These are phyloP conservation scores for Haemorhous mexicanus DNA, from an alignment of 2,113 vertebrate species.

Conservation along the genomic window DNA sequence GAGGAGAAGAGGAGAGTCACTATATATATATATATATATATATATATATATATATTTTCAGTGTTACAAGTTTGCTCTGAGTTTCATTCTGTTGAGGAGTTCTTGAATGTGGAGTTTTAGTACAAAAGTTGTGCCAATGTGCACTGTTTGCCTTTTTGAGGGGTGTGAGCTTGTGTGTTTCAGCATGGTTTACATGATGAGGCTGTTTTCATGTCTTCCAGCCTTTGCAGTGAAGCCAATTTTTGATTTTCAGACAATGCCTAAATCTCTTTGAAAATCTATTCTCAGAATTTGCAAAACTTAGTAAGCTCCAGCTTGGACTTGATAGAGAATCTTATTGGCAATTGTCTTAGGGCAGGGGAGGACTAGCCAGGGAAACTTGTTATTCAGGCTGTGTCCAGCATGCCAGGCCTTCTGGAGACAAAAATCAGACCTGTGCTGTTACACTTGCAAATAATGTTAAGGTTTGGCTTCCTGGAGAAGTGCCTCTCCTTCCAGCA, in stretches of 20 bases:
- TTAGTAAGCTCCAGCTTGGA: not conserved
- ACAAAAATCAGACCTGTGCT: not conserved
- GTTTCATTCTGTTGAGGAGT: not conserved
- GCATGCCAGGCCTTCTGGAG: not conserved
- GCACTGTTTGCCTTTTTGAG: not conserved
- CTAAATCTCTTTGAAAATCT: not conserved
- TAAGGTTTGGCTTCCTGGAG: not conserved
- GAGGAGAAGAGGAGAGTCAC: not conserved
- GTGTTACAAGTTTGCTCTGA: not conserved
- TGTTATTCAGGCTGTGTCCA: not conserved
- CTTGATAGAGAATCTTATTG: not conserved
- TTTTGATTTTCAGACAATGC: not conserved
- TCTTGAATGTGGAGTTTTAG: not conserved
- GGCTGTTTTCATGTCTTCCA: not conserved
- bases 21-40: not conserved
- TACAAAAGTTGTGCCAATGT: not conserved
- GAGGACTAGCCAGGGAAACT: slow-evolving; percentile 29
- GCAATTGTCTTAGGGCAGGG: slow-evolving; percentile 11
- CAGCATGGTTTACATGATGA: accelerated
- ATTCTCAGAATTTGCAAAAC: not conserved
- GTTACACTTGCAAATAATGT: not conserved
- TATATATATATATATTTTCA: not conserved
- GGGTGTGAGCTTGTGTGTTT: not conserved
- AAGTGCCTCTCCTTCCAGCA: not conserved
- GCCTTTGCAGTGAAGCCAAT: not conserved